Evolutionary conservation across 2,113 vertebrate genomes (phyloP).

Genomic region (Pituophis catenifer): DNA sequence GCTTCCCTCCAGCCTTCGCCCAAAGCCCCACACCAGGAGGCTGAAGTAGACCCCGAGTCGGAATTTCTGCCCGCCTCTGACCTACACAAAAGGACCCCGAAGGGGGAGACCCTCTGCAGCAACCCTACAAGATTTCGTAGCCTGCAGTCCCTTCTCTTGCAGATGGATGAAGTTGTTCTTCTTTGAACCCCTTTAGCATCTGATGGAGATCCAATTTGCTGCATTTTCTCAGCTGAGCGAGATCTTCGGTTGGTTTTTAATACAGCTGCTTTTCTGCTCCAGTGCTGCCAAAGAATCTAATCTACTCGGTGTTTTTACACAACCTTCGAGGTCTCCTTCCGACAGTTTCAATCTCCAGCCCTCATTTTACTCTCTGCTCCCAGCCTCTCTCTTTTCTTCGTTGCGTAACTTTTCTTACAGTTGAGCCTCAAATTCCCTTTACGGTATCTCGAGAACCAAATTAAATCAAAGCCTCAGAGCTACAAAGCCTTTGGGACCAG

Average conservation of each 20-base stretch:
- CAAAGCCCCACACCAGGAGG: no score
- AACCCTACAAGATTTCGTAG: not conserved
- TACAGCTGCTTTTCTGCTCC: not conserved
- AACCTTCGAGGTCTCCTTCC: not conserved
- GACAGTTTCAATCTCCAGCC: not conserved
- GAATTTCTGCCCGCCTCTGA: no score
- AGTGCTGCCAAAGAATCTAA: not conserved
- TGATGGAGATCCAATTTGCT: not conserved
- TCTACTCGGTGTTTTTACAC: not conserved
- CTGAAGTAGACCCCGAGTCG: no score
- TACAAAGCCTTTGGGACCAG: not conserved
- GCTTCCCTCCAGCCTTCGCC: no score
- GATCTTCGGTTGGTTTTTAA: not conserved
- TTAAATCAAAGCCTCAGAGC: not conserved
- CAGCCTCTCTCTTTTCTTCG: not conserved
- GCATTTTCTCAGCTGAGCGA: no score
- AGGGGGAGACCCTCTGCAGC: no score
- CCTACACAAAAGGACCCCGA: no score
- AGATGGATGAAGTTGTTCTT: no score
- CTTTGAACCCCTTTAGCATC: not conserved
- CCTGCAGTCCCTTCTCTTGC: not conserved
- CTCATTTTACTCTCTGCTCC: not conserved
- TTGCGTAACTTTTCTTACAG: not conserved
- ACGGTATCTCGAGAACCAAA: not conserved
- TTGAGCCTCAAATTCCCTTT: slow-evolving; percentile 23